phyloP scores from a whole-genome alignment of 2,113 vertebrate species.

The Recurvirostra avosetta region DNA sequence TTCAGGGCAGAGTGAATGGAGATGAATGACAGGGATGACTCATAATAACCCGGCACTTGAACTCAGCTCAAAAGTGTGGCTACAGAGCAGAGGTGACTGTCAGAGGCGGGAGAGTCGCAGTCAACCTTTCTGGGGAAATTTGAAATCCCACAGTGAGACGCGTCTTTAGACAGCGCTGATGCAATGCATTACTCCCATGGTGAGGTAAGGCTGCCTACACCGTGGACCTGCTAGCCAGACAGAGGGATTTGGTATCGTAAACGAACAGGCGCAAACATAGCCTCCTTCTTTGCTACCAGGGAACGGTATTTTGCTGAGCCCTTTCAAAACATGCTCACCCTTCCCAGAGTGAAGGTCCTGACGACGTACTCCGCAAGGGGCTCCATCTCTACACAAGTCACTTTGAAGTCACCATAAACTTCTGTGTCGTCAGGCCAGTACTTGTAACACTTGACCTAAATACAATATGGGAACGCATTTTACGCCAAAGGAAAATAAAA shows the following conservation, averaged over 20 bases:
- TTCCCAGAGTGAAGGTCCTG: conserved; percentile 95
- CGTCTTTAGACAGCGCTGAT: rapidly evolving
- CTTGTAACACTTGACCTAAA: conserved; percentile 97
- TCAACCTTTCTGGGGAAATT: not conserved
- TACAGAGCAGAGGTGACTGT: not conserved
- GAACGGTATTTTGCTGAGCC: not conserved
- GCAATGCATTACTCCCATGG: not conserved
- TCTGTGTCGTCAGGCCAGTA: conserved; percentile 99
- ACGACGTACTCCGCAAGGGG: conserved; percentile 96
- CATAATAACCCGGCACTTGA: not conserved
- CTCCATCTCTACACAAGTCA: conserved; percentile 94
- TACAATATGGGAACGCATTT: not conserved
- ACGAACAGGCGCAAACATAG: not conserved
- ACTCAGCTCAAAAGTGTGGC: not conserved
- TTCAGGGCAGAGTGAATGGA: not conserved
- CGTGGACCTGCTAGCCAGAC: not conserved
- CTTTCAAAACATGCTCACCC: conserved; percentile 76
- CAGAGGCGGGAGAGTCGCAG: not conserved
- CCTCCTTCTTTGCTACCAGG: not conserved
- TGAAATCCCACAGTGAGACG: not conserved
- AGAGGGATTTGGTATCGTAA: not conserved
- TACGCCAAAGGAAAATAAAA: not conserved
- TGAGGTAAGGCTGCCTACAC: not conserved
- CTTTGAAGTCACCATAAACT: conserved; percentile 97
- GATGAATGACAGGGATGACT: not conserved